Evolutionary conservation across 2,888 invertebrate genomes (phyloP).

Genomic region (Spisula solida): DNA sequence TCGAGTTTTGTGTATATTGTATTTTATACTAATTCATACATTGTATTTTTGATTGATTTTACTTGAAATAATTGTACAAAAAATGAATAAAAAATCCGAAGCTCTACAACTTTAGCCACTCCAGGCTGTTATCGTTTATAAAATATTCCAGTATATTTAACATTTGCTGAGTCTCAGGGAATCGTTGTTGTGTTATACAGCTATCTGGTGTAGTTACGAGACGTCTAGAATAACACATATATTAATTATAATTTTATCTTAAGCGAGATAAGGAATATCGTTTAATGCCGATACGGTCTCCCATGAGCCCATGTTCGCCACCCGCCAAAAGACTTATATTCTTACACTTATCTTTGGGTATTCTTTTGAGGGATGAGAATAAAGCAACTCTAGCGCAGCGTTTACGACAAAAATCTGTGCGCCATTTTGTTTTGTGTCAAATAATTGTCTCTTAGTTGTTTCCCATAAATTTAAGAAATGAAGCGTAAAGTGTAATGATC

Average conservation of each 20-base stretch:
- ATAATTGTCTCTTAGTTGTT: constrained; percentile 29
- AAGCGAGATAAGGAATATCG: not conserved
- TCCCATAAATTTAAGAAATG: constrained; percentile 61
- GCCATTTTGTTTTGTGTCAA: constrained; percentile 1
- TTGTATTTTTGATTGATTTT: too few species aligned
- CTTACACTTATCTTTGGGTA: not conserved
- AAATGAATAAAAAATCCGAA: too few species aligned
- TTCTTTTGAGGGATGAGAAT: not conserved
- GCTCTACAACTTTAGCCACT: too few species aligned
- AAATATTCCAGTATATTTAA: too few species aligned
- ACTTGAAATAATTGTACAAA: too few species aligned
- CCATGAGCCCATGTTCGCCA: not conserved
- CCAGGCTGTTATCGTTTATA: too few species aligned
- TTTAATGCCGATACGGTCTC: not conserved
- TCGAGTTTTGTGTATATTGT: too few species aligned
- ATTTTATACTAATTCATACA: too few species aligned
- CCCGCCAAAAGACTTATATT: not conserved
- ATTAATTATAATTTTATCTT: constrained; percentile 22
- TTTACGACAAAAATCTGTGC: constrained; percentile 7
- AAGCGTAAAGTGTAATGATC: constrained; percentile 62
- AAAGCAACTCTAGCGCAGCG: not conserved
- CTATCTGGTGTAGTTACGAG: not conserved
- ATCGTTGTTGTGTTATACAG: not conserved
- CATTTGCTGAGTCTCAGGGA: too few species aligned
- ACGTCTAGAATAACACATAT: constrained; percentile 7